These are phyloP conservation scores for Orthosia gothica DNA, from an alignment of 2,888 invertebrate genomes.

Conservation along the genomic window DNA sequence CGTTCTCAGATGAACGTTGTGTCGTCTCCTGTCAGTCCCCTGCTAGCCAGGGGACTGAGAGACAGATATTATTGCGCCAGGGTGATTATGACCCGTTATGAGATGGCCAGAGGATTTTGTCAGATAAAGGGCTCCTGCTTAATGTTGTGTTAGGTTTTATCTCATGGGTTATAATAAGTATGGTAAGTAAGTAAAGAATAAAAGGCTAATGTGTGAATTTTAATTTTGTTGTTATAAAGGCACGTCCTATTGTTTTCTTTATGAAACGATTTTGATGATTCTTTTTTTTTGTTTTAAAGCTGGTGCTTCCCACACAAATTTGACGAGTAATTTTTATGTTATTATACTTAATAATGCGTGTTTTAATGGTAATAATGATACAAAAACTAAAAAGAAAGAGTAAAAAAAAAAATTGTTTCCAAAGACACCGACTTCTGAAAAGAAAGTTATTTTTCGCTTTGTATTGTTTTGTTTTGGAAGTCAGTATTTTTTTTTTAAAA, in stretches of 20 bases:
- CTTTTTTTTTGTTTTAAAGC: too few relatives aligned
- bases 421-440: too few relatives aligned
- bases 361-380: too few relatives aligned
- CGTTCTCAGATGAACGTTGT: conserved; percentile 68
- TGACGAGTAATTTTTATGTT: too few relatives aligned
- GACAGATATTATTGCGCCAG: conserved; percentile 54
- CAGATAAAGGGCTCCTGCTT: conserved; percentile 37
- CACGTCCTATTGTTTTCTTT: conserved; percentile 2
- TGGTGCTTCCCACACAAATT: too few relatives aligned
- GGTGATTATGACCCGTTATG: conserved; percentile 58
- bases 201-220: conserved; percentile 21
- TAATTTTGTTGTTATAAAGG: not conserved
- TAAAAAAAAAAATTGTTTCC: too few relatives aligned
- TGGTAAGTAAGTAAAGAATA: conserved; percentile 4
- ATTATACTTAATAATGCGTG: too few relatives aligned
- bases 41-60: conserved; percentile 31
- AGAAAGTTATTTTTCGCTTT: too few relatives aligned
- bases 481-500: too few relatives aligned
- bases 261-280: too few relatives aligned
- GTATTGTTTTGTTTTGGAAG: too few relatives aligned
- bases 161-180: conserved; percentile 9
- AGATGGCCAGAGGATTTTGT: conserved; percentile 51
- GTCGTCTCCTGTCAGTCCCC: conserved; percentile 61
- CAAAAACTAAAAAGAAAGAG: too few relatives aligned
- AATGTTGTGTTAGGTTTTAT: conserved; percentile 29